Evolutionary conservation across 2,797 vertebrate species (phyloP).

Genomic region (Microctenopoma steveboyesi): DNA sequence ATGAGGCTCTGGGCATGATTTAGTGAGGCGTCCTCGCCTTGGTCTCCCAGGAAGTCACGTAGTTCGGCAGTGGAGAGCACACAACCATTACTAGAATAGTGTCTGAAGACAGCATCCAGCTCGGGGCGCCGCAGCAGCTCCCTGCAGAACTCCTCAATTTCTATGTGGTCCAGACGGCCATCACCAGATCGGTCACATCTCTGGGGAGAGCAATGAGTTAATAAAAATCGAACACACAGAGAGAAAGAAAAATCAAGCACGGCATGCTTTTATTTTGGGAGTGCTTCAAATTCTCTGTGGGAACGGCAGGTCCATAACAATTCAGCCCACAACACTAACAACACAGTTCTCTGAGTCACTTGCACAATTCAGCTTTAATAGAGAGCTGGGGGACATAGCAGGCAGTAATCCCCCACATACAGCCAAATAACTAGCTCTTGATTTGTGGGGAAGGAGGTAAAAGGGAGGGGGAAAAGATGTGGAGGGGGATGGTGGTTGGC

Average conservation of each 20-base stretch:
- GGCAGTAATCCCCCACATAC: slow-evolving; percentile 43
- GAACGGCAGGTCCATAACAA: slow-evolving; percentile 36
- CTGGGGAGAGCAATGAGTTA: slow-evolving; percentile 68
- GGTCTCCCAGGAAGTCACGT: slow-evolving; percentile 91
- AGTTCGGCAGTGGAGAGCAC: slow-evolving; percentile 90
- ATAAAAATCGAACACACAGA: background rate
- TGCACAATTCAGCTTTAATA: slow-evolving; percentile 37
- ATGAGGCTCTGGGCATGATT: slow-evolving; percentile 84
- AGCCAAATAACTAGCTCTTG: slow-evolving; percentile 50
- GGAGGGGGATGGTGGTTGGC: slow-evolving; percentile 12
- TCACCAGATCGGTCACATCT: slow-evolving; percentile 90
- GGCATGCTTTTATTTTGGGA: slow-evolving; percentile 39
- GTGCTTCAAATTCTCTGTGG: slow-evolving; percentile 30
- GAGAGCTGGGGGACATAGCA: slow-evolving; percentile 43
- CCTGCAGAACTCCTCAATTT: slow-evolving; percentile 94
- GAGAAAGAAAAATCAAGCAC: slow-evolving; percentile 17
- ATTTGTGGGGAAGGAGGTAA: slow-evolving; percentile 47
- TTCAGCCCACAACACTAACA: slow-evolving; percentile 33
- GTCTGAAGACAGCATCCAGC: slow-evolving; percentile 89
- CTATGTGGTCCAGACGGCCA: slow-evolving; percentile 87
- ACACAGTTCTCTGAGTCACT: slow-evolving; percentile 18
- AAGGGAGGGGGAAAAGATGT: slow-evolving; percentile 24
- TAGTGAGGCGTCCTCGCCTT: slow-evolving; percentile 89
- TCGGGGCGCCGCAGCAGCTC: slow-evolving; percentile 91
- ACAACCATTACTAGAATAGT: slow-evolving; percentile 88